Evolutionary conservation across 2,888 invertebrate genomes (phyloP), one percentile per base, ranked within the genome.

Genomic region (Gisinianus flammeolus): DNA sequence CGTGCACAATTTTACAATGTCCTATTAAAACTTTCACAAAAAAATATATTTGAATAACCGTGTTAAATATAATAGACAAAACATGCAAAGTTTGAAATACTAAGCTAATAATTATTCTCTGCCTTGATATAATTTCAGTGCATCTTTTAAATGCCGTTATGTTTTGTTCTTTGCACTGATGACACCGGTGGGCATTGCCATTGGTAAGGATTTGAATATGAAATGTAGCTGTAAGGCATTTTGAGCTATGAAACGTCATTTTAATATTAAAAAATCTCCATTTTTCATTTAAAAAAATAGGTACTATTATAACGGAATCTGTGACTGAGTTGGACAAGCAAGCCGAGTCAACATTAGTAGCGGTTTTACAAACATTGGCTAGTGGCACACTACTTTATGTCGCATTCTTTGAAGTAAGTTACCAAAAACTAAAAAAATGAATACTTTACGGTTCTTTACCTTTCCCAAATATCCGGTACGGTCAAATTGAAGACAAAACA

Each of bases 81-180:
- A n/a, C n/a, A n/a, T n/a, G n/a, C n/a, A n/a, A n/a, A n/a, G n/a
- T n/a, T n/a, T n/a, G n/a, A n/a, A n/a, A n/a, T n/a, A n/a, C n/a
- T n/a, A n/a, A n/a, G n/a, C n/a, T n/a, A n/a, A n/a, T n/a, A n/a
- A n/a, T n/a, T n/a, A n/a, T n/a, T n/a, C n/a, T n/a, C n/a, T n/a
- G n/a, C n/a, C n/a, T n/a, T n/a, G n/a, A n/a, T n/a, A n/a, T n/a
- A n/a, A n/a, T 71, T 78, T 6, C 75, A 82, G 82, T 79, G 77
- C 83, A 35, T 68, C 84, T 33, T 84, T 84, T 81, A 84, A 84
- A 62, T 82, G 83, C 69, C 83, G 84, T 30, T 84, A 84, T 68
- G 84, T 84, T 16, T 76, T 84, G 64, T 82, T 83, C 74, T 84
- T 84, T 75, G 84, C 84, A n/a, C 68, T 84, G 69, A 84, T 84